phyloP scores from a whole-genome alignment of 2,797 vertebrate species.

The Xiphorhynchus erythropygius region DNA sequence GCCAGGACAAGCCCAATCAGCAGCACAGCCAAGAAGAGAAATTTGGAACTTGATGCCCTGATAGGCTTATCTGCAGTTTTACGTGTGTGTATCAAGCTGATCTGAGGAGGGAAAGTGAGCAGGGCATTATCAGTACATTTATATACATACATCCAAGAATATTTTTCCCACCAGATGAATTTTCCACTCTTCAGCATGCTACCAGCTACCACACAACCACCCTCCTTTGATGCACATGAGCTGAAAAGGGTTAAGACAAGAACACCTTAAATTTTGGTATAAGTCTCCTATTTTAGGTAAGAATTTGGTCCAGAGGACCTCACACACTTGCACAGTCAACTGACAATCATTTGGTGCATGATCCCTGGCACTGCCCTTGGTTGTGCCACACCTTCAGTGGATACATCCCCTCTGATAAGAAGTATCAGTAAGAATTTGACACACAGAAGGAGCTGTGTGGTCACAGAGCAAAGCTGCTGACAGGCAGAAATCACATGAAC shows the following conservation, averaged over 20 bases:
- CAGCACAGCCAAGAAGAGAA: constrained; percentile 91
- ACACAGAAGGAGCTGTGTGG: background rate
- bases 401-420: too few species aligned
- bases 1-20: constrained; percentile 89
- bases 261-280: fast-evolving
- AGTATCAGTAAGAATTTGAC: background rate
- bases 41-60: constrained; percentile 92
- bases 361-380: background rate
- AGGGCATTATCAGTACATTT: background rate
- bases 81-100: constrained; percentile 86
- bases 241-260: background rate
- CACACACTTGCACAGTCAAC: background rate
- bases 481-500: too few species aligned
- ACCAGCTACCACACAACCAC: background rate
- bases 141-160: fast-evolving
- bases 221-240: background rate
- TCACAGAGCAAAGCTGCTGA: too few species aligned
- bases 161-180: background rate
- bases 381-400: background rate
- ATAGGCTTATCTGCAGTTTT: constrained; percentile 87
- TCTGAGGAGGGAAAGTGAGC: constrained; percentile 64
- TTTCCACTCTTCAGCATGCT: background rate
- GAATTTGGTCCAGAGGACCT: background rate
- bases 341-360: background rate
- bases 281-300: background rate